Evolutionary conservation across 1,140 invertebrate species (phyloP), one percentile per base, ranked within the genome.

Genomic region (Polypedilum vanderplanki): DNA sequence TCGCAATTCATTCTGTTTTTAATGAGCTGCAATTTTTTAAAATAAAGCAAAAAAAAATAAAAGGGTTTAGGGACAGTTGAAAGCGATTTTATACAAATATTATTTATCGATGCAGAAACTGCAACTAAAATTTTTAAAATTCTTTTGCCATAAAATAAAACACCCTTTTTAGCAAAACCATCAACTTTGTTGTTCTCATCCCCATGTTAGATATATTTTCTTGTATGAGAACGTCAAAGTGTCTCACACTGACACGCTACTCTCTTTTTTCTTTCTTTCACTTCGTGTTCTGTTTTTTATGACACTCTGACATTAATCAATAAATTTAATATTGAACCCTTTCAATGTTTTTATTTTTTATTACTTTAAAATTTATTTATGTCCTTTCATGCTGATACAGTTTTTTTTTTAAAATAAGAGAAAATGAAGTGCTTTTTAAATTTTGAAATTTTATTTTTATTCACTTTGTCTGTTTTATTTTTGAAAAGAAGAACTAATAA

Each of bases 251-350:
- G 3, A n/a, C n/a, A 15, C n/a, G n/a, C n/a, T 33, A 57, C 46
- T 57, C 12, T n/a, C 46, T n/a, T 57, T 57, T 15, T 33, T 12
- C 46, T 57, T 3, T n/a, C 46, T n/a, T 57, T 57, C 46, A 57
- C 46, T 57, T 33, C 24, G 46, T 70, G 15, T 18, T 18, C 17
- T 22, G 9, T 70, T 18, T 70, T 22, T 70, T 22, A 70, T 70
- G 65, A 70, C 65, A 70, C 65, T 57, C 46, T 70, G 65, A 70
- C 65, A 70, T 70, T 70, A 70, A 70, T 70, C 65, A 70, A 70
- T 70, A 70, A 70, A 70, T 70, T 70, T 70, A n/a, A 70, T 70
- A 70, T 70, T 70, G 65, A 70, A 70, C 65, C 65, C 65, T 70
- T 70, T 70, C 65, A 70, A 70, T 70, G 65, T 70, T 70, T 33